A percentile compares a stretch with the other conserved stretches of the same genome.
Evolutionary conservation across 2,888 invertebrate genomes (phyloP).

Genomic region (Aphodius granarius): DNA sequence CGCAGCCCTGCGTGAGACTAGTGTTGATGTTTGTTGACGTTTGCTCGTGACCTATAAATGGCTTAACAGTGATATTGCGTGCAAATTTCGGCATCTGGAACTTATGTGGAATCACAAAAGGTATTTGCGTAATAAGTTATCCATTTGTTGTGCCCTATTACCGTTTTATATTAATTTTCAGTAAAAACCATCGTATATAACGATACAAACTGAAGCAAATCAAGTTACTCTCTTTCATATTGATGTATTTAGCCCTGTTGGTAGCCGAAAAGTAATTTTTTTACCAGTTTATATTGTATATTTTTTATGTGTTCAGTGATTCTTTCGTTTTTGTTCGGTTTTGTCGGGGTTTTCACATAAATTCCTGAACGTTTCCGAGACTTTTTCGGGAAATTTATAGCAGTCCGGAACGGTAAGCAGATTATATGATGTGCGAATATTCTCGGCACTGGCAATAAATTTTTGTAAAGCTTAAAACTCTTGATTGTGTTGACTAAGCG

Average conservation of each 20-base stretch:
- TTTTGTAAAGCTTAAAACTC: conserved; percentile 2
- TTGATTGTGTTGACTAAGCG: neutral
- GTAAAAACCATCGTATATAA: no score
- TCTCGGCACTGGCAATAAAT: conserved; percentile 10
- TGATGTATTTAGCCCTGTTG: neutral
- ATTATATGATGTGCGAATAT: conserved; percentile 10
- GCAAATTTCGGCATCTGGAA: no score
- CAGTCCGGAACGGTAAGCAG: conserved; percentile 1
- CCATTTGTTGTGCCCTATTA: no score
- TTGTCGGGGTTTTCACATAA: neutral
- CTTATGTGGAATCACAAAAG: no score
- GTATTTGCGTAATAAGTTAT: no score
- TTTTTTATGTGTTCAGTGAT: neutral
- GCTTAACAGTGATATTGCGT: no score
- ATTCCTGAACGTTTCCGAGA: neutral
- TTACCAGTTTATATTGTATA: neutral
- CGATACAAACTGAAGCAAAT: no score
- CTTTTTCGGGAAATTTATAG: neutral
- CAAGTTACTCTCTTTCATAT: no score
- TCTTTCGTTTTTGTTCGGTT: neutral
- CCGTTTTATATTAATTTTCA: no score
- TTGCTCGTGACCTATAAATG: no score
- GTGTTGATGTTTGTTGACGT: no score
- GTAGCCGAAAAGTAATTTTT: neutral
- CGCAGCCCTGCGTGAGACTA: no score